Percentiles rank a stretch among this genome's conserved stretches.
phyloP scores from a whole-genome alignment of 2,113 vertebrate genomes.

The Myxocyprinus asiaticus region DNA sequence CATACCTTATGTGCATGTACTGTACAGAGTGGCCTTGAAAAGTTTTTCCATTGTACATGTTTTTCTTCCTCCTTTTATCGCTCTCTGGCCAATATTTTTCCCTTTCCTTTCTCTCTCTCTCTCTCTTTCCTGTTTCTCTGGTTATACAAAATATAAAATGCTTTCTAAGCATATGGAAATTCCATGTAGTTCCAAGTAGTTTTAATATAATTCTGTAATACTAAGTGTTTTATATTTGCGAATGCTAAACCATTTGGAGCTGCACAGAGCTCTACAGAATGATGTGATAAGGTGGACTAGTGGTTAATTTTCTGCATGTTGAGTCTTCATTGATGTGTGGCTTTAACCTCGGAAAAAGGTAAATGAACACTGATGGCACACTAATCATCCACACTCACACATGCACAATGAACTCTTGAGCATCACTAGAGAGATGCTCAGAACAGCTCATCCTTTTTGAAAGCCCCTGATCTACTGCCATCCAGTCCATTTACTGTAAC shows the following conservation, averaged over 20 bases:
- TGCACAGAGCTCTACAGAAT: not conserved
- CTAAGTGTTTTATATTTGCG: not conserved
- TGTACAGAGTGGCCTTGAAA: not conserved
- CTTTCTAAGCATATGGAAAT: no score
- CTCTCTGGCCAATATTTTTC: not conserved
- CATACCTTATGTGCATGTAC: not conserved
- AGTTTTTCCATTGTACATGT: constrained; percentile 6
- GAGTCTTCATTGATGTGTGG: not conserved
- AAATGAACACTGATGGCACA: no score
- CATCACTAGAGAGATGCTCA: no score
- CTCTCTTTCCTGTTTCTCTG: not conserved
- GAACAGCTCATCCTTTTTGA: no score
- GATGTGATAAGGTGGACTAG: not conserved
- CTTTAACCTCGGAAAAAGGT: not conserved
- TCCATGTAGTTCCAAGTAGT: not conserved
- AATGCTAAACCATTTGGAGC: not conserved
- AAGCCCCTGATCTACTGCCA: no score
- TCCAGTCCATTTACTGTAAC: no score
- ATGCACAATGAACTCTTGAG: no score
- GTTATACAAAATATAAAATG: not conserved
- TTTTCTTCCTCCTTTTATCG: not conserved
- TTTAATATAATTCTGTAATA: not conserved
- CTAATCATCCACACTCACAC: no score
- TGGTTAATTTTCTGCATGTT: not conserved
- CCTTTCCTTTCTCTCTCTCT: not conserved